These are phyloP conservation scores for Dinomys branickii DNA, from an alignment of 2,113 vertebrate genomes.

Conservation along the genomic window DNA sequence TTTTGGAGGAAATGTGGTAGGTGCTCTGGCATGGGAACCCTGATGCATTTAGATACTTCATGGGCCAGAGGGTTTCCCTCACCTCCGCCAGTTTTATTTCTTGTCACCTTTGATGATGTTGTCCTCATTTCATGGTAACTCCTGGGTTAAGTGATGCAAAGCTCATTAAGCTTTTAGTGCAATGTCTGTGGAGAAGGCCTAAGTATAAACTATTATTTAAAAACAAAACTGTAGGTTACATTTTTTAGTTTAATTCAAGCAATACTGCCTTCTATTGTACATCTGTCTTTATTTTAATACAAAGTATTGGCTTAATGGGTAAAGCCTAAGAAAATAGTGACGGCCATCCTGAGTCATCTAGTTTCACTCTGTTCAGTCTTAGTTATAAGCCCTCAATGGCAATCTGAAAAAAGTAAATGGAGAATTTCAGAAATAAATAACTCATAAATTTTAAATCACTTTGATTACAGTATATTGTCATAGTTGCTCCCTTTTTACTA, in stretches of 20 bases:
- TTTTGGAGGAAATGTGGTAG: neutral
- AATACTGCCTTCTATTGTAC: neutral
- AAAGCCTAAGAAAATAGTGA: neutral
- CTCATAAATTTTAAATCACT: neutral
- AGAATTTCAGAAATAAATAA: neutral
- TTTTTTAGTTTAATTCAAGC: neutral
- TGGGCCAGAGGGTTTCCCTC: neutral
- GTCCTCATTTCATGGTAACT: neutral
- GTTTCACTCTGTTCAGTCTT: neutral
- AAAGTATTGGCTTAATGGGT: neutral
- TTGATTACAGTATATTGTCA: neutral
- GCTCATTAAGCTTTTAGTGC: neutral
- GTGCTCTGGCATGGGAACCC: neutral
- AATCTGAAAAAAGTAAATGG: too few species aligned
- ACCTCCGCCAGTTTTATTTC: neutral
- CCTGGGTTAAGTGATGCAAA: too few species aligned
- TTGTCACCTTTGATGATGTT: neutral
- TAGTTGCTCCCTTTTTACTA: neutral
- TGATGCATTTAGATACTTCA: neutral
- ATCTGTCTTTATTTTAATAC: neutral
- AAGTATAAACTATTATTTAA: neutral
- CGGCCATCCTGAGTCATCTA: neutral
- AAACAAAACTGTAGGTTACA: neutral
- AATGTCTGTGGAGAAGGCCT: neutral
- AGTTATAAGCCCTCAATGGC: neutral